Evolutionary conservation across 2,888 invertebrate genomes (phyloP).

Genomic region (Drosophila colorata): DNA sequence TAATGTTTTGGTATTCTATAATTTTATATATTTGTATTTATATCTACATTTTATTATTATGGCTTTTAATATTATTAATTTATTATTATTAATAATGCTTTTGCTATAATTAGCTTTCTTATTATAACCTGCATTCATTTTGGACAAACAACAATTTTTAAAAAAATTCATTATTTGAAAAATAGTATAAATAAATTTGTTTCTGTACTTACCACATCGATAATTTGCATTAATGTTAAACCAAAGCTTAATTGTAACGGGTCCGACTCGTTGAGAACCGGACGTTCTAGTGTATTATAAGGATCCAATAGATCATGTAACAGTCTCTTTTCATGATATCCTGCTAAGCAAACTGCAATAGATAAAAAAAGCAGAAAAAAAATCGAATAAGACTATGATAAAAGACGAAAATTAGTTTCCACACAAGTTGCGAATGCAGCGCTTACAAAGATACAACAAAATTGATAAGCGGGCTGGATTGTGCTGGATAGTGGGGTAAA

Average conservation of each 20-base stretch:
- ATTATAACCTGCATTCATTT: too few relatives aligned
- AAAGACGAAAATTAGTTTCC: slow-evolving; percentile 36
- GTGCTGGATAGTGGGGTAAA: neutral
- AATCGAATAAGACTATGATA: slow-evolving; percentile 23
- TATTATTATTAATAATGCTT: too few relatives aligned
- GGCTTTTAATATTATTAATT: too few relatives aligned
- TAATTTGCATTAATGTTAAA: slow-evolving; percentile 98
- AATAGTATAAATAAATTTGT: too few relatives aligned
- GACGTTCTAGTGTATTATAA: slow-evolving; percentile 97
- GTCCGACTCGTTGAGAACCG: slow-evolving; percentile 98
- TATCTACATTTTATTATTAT: too few relatives aligned
- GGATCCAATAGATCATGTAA: slow-evolving; percentile 95
- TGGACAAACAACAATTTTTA: too few relatives aligned
- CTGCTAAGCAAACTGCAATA: slow-evolving; percentile 88
- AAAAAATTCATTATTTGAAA: too few relatives aligned
- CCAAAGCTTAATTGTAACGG: slow-evolving; percentile 97
- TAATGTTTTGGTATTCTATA: too few relatives aligned
- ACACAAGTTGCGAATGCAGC: slow-evolving; percentile 25
- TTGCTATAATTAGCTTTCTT: too few relatives aligned
- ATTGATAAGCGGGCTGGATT: neutral
- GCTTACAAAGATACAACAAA: slow-evolving; percentile 28
- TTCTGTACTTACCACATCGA: slow-evolving; percentile 94
- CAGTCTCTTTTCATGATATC: slow-evolving; percentile 96
- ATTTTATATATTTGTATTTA: too few relatives aligned
- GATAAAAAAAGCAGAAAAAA: slow-evolving; percentile 38